Evolutionary conservation across 2,888 invertebrate species (phyloP).

Genomic region (Dryococelus australis): DNA sequence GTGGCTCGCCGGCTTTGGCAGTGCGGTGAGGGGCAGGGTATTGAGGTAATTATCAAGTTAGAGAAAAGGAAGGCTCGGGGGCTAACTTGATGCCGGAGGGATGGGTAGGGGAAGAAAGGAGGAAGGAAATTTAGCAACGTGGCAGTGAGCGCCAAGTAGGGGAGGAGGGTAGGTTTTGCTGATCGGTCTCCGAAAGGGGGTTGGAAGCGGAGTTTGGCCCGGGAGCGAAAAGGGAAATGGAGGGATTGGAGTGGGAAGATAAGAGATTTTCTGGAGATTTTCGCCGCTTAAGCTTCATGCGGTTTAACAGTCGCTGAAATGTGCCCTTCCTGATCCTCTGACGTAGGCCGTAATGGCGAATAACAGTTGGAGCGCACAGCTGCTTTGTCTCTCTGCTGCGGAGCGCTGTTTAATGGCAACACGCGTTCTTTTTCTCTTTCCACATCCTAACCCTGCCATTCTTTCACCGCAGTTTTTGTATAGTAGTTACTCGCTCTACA

Average conservation of each 20-base stretch:
- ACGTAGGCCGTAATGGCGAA: neutral
- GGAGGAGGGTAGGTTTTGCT: slow-evolving; percentile 4
- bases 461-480: neutral
- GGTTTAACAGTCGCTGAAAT: slow-evolving; percentile 22
- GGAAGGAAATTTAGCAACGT: slow-evolving; percentile 1
- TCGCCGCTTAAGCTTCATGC: slow-evolving; percentile 28
- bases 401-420: neutral
- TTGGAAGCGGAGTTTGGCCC: neutral
- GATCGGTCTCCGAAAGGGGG: neutral
- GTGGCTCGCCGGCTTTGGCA: neutral
- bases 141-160: neutral
- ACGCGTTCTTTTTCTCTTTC: neutral
- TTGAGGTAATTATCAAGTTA: slow-evolving; percentile 26
- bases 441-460: neutral
- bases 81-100: neutral
- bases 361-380: neutral
- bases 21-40: neutral
- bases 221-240: neutral
- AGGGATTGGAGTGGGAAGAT: slow-evolving; percentile 16
- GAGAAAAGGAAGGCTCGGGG: neutral
- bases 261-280: slow-evolving; percentile 30
- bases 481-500: too few species aligned
- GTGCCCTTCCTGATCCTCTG: neutral
- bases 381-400: neutral
- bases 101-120: neutral